A percentile compares a stretch with the other conserved stretches of the same genome.
phyloP scores from a whole-genome alignment of 2,797 vertebrate genomes.

The Echeneis naucrates region DNA sequence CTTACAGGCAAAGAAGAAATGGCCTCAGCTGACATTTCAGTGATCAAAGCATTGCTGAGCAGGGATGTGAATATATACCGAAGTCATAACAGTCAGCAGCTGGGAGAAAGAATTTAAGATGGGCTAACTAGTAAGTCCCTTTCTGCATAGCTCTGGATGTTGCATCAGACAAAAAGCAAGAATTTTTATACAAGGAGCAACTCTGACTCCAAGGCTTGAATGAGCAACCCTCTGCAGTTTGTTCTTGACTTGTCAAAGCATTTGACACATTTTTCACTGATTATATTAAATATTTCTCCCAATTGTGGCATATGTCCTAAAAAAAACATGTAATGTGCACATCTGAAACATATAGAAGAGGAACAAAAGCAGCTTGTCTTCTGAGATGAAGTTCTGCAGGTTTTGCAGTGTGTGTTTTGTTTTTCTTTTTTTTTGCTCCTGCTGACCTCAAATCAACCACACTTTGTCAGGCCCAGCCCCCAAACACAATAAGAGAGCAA shows the following conservation, averaged over 20 bases:
- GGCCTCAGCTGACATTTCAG: conserved; percentile 44
- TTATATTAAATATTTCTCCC: conserved; percentile 2
- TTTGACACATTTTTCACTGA: conserved; percentile 19
- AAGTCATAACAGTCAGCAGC: conserved; percentile 35
- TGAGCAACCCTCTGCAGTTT: conserved; percentile 7
- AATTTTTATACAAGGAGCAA: conserved; percentile 4
- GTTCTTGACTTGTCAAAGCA: conserved; percentile 7
- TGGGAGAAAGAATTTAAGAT: conserved; percentile 32
- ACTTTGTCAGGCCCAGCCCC: conserved; percentile 24
- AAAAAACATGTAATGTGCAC: neutral
- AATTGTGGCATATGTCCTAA: neutral
- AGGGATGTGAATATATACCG: conserved; percentile 21
- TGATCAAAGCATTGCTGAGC: conserved; percentile 63
- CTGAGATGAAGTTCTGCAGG: conserved; percentile 32
- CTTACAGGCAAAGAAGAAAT: conserved; percentile 41
- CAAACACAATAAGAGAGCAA: conserved; percentile 31
- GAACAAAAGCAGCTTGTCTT: conserved; percentile 24
- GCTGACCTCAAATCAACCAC: conserved; percentile 43
- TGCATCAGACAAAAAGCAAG: conserved; percentile 18
- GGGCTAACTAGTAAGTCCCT: conserved; percentile 3
- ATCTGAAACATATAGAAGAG: conserved; percentile 3
- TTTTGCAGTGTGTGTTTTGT: conserved; percentile 17
- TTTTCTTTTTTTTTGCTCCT: too few species aligned
- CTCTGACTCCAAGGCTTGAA: conserved; percentile 4
- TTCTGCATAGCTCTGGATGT: conserved; percentile 1